Base-by-base conservation (phyloP, 2,888 invertebrate genomes). In the Cryptus viduatorius region DNA sequence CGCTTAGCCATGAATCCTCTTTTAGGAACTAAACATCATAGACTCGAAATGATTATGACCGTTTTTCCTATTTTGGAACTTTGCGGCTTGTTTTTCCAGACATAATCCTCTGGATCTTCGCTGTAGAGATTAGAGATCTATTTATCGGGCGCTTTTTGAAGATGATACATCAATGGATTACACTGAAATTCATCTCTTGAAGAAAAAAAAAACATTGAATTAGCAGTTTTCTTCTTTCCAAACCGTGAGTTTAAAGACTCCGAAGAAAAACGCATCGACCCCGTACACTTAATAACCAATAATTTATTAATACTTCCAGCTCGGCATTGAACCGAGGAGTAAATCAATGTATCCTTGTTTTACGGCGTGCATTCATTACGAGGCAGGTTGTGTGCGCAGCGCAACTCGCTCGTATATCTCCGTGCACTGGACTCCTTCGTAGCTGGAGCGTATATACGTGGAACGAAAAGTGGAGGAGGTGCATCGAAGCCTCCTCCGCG, bases 311-410 rank as follows among this genome's bases (percentile, higher is more conserved):
- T 92, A 91, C 90, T 88, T 89, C 89, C 82, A 85, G 88, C 83
- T 88, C 89, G 86, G 90, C 89, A 90, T 92, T 92, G 92, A 91
- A 87, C 87, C 88, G 88, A 89, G 87, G 89, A 92, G 93, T 93
- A 93, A 93, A 93, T 93, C 93, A 93, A 92, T 88, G 89, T 88
- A 88, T 92, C 90, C 91, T 90, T 91, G 91, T 92, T 93, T 93
- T 93, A 93, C 90, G 91, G 92, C 91, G 88, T 91, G 92, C 92
- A 92, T 93, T 93, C 92, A 93, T 93, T 93, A 93, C 91, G 87
- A 88, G 90, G 89, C 91, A 92, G 91, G 91, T 91, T 91, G 65
- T 65, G 76, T 19, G 91, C 89, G 59, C 29, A 61, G 59, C 59
- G 7, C 29, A 61, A 90, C 87, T 91, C 90, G 92, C 91, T 92